Evolutionary conservation across 2,888 invertebrate species (phyloP).

Genomic region (Dastarcus helophoroides): DNA sequence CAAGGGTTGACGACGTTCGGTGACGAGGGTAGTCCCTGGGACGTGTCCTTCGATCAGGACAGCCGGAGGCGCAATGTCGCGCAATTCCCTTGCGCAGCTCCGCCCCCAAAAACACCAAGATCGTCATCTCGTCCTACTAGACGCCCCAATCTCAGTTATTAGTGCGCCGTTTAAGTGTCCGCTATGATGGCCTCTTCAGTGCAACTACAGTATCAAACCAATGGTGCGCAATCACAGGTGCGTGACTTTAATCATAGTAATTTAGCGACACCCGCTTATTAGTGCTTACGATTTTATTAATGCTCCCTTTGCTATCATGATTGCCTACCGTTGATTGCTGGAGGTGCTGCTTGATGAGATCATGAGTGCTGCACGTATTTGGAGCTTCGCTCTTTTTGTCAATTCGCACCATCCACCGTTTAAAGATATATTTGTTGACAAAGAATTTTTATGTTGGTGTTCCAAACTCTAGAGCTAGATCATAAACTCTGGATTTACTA

Average conservation of each 20-base stretch:
- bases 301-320: constrained; percentile 18
- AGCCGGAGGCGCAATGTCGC: constrained; percentile 12
- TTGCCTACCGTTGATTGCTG: constrained; percentile 15
- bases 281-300: constrained; percentile 32
- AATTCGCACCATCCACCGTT: too few relatives aligned
- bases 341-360: too few relatives aligned
- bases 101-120: constrained; percentile 27
- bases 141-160: constrained; percentile 36
- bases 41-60: constrained; percentile 1
- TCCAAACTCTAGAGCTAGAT: too few relatives aligned
- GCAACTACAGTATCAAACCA: constrained; percentile 30
- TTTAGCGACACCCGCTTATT: constrained; percentile 32
- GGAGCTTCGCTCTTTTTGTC: too few relatives aligned
- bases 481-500: too few relatives aligned
- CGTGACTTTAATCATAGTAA: constrained; percentile 34
- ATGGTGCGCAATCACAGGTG: constrained; percentile 36
- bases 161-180: constrained; percentile 35
- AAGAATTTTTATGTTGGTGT: too few relatives aligned
- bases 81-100: constrained; percentile 31
- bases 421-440: too few relatives aligned
- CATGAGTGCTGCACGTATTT: too few relatives aligned
- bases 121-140: constrained; percentile 31
- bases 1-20: constrained; percentile 1
- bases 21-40: not conserved
- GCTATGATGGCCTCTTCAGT: constrained; percentile 33